phyloP scores from a whole-genome alignment of 1,140 invertebrate species.

The Aphaenogaster ashmeadi region DNA sequence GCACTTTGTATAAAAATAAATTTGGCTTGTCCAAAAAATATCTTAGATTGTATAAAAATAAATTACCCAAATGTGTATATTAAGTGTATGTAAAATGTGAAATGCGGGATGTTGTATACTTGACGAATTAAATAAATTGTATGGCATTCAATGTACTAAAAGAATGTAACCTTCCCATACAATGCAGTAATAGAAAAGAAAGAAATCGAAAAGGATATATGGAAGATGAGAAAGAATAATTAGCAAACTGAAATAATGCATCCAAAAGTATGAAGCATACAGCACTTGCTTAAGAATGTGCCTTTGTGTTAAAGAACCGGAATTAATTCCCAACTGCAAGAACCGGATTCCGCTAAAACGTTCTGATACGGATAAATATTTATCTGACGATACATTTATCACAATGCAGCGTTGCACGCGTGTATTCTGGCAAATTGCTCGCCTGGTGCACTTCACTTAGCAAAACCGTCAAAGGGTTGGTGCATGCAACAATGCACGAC shows the following conservation, averaged over 20 bases:
- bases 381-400: constrained; percentile 40
- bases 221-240: neutral
- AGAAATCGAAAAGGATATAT: neutral
- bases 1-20: neutral
- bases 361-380: constrained; percentile 47
- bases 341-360: neutral
- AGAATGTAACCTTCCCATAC: neutral
- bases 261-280: neutral
- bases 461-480: constrained; percentile 66
- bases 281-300: neutral
- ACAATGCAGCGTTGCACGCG: neutral
- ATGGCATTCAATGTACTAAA: neutral
- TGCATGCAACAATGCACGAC: constrained; percentile 65
- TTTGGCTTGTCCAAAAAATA: too few relatives aligned
- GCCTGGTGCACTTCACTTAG: constrained; percentile 65
- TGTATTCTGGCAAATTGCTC: constrained; percentile 70
- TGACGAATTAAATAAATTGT: neutral
- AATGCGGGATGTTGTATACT: neutral
- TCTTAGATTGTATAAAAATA: neutral
- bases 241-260: neutral
- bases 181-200: neutral
- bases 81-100: neutral
- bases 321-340: neutral
- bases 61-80: neutral
- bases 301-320: neutral